These are phyloP conservation scores for Venusia cambrica DNA, from an alignment of 2,888 invertebrate genomes.

Conservation along the genomic window DNA sequence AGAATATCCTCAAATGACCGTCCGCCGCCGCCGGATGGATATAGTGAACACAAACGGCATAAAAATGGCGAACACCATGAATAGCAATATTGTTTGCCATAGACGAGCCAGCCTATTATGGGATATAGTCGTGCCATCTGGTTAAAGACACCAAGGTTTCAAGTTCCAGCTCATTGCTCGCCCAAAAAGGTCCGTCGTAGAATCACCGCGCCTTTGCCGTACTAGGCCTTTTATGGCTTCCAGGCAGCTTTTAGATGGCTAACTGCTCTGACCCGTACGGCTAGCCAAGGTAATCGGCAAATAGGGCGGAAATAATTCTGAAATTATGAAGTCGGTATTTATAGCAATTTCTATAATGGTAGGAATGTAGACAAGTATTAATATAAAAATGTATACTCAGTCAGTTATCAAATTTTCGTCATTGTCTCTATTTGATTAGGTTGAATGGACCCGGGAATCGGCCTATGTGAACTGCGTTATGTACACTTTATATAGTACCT, in stretches of 20 bases:
- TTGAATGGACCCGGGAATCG: too few relatives aligned
- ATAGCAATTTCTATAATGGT: too few relatives aligned
- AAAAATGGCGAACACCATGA: neutral
- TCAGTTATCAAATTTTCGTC: too few relatives aligned
- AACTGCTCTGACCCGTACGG: conserved; percentile 36
- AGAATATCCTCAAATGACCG: too few relatives aligned
- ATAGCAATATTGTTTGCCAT: conserved; percentile 5
- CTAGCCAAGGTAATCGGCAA: conserved; percentile 46
- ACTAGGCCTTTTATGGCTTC: conserved; percentile 69
- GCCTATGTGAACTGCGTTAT: too few relatives aligned
- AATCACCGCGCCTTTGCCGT: conserved; percentile 47
- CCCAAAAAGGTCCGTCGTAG: conserved; percentile 64
- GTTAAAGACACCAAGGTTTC: conserved; percentile 24
- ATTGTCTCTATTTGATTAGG: too few relatives aligned
- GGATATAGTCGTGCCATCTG: conserved; percentile 37
- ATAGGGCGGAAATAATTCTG: conserved; percentile 39
- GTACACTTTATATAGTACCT: too few relatives aligned
- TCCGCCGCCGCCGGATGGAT: too few relatives aligned
- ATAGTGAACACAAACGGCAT: too few relatives aligned
- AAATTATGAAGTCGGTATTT: conserved; percentile 18
- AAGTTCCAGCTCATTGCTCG: conserved; percentile 38
- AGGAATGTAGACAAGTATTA: too few relatives aligned
- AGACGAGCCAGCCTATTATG: conserved; percentile 5
- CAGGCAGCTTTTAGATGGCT: conserved; percentile 57
- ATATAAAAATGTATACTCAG: too few relatives aligned